phyloP scores from a whole-genome alignment of 2,888 invertebrate genomes.

The Pseudoips prasinana region DNA sequence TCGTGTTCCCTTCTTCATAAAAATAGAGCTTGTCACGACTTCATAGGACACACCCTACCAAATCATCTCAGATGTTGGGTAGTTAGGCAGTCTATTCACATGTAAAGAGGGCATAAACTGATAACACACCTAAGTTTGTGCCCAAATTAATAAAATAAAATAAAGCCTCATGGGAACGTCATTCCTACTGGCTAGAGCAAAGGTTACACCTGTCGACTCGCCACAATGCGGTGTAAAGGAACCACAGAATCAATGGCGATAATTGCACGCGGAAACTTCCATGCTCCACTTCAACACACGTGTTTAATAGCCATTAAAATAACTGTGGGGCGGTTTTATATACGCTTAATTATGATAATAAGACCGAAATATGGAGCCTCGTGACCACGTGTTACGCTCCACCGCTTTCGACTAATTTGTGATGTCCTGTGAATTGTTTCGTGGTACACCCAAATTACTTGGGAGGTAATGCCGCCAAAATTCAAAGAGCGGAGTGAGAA shows the following conservation, averaged over 20 bases:
- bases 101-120: no score
- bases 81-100: no score
- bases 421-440: constrained; percentile 62
- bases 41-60: no score
- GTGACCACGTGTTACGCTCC: constrained; percentile 60
- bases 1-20: no score
- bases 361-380: constrained; percentile 57
- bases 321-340: constrained; percentile 74
- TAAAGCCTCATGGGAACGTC: constrained; percentile 45
- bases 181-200: constrained; percentile 5
- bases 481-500: neutral
- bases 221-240: constrained; percentile 30
- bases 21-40: no score
- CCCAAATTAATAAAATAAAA: no score
- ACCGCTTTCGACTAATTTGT: constrained; percentile 70
- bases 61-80: no score
- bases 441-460: constrained; percentile 12
- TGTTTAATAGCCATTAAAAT: constrained; percentile 76
- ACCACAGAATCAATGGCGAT: constrained; percentile 80
- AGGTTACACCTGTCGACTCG: constrained; percentile 52
- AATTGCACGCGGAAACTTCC: constrained; percentile 61
- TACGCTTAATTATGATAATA: constrained; percentile 76
- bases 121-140: no score
- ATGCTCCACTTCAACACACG: constrained; percentile 64
- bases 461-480: constrained; percentile 2